Evolutionary conservation across 2,797 vertebrate genomes (phyloP).

Genomic region (Gymnoscopelus braueri): DNA sequence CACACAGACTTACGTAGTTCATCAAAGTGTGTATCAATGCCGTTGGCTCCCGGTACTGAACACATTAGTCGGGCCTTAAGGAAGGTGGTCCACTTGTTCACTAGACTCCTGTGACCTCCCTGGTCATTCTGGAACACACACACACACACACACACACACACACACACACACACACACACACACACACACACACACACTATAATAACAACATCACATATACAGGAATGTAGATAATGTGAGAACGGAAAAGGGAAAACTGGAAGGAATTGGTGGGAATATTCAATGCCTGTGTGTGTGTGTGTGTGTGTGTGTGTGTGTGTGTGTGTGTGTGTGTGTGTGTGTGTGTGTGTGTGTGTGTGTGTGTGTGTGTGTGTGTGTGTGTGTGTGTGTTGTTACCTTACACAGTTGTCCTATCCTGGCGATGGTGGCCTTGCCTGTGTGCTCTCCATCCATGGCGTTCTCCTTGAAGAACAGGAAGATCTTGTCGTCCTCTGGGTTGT

Average conservation of each 20-base stretch:
- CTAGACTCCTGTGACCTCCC: constrained; percentile 96
- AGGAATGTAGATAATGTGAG: not conserved
- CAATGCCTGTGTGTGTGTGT: not conserved
- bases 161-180: constrained; percentile 25
- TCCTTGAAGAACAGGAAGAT: constrained; percentile 99
- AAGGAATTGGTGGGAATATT: not conserved
- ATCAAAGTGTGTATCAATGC: constrained; percentile 99
- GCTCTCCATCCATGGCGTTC: constrained; percentile 97
- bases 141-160: not conserved
- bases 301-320: not conserved
- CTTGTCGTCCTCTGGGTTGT: constrained; percentile 98
- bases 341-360: constrained; percentile 5
- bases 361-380: constrained; percentile 26
- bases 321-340: not conserved
- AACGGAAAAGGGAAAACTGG: not conserved
- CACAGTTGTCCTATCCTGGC: constrained; percentile 98
- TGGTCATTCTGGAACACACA: constrained; percentile 89
- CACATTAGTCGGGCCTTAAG: constrained; percentile 95
- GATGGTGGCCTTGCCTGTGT: constrained; percentile 96
- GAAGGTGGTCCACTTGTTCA: constrained; percentile 99
- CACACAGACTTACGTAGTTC: constrained; percentile 89
- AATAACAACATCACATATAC: not conserved
- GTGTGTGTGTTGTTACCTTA: constrained; percentile 88
- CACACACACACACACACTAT: constrained; percentile 13
- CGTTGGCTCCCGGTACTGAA: constrained; percentile 94